Evolutionary conservation across 2,888 invertebrate genomes (phyloP), one percentile per base, ranked within the genome.

Genomic region (Catocala sponsa): DNA sequence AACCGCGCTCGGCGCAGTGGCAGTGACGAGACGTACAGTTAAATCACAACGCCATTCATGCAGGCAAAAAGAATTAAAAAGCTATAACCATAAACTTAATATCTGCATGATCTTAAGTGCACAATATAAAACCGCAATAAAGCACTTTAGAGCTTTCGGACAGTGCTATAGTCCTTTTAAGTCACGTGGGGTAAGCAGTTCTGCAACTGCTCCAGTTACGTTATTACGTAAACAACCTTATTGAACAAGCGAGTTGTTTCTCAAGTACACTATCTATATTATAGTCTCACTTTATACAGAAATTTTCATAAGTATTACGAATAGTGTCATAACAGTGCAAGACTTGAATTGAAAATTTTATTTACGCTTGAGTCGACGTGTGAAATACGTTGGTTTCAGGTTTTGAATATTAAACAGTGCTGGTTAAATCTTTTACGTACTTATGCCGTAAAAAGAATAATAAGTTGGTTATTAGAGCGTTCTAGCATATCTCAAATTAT

Each of bases 151-250:
- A 55, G 44, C 15, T 25, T 25, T 25, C 35, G 0, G 12, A 6
- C 15, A 12, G 5, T n/a, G 11, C 12, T 41, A 25, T 51, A 68
- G 55, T 63, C 65, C 73, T 69, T 65, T 61, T 43, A 15, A 62
- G 61, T 68, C 55, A 57, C 52, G 60, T 74, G 72, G 70, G 60
- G 70, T 70, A 76, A 72, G 65, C 66, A 61, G 32, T 72, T 65
- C 66, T 78, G 86, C 84, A 84, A 87, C 63, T 82, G 90, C 87
- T 89, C 91, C 70, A 90, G 84, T 88, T 89, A 55, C 54, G 75
- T 74, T 75, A 75, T 92, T 91, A 89, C 89, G 84, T 86, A 89
- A 91, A 77, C 72, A 60, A 79, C 81, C 82, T 84, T 86, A 88
- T 86, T 84, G 79, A 80, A 88, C 84, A 82, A 76, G 72, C 84